Evolutionary conservation across 2,888 invertebrate genomes (phyloP).

Genomic region (Polia nebulosa): DNA sequence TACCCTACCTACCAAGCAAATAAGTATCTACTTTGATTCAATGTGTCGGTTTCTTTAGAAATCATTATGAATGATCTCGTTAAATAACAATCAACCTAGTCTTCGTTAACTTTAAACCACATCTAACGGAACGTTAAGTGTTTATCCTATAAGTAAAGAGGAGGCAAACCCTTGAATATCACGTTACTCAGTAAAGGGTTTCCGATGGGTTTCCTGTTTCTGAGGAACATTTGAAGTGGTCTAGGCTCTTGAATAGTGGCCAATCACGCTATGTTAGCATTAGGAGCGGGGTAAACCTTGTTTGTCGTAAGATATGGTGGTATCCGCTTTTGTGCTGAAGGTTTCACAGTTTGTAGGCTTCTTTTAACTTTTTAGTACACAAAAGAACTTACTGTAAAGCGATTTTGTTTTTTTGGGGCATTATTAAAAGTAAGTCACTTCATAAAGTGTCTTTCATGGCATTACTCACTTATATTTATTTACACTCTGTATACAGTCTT

Average conservation of each 20-base stretch:
- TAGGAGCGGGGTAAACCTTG: slow-evolving; percentile 27
- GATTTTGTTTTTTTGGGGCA: neutral
- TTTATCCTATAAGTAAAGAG: slow-evolving; percentile 8
- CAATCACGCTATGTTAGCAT: slow-evolving; percentile 56
- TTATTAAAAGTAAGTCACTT: no score
- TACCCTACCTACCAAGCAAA: slow-evolving; percentile 8
- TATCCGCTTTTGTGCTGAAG: neutral
- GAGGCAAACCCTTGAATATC: slow-evolving; percentile 25
- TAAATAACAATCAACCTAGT: neutral
- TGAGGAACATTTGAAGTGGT: slow-evolving; percentile 43
- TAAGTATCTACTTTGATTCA: slow-evolving; percentile 20
- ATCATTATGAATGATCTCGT: slow-evolving; percentile 17
- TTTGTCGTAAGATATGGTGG: slow-evolving; percentile 20
- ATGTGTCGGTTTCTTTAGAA: slow-evolving; percentile 11
- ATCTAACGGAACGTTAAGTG: slow-evolving; percentile 5
- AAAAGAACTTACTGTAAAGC: neutral
- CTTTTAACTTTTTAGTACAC: neutral
- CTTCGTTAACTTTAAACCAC: slow-evolving; percentile 17
- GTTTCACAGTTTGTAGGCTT: neutral
- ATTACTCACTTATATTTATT: no score
- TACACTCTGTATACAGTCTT: no score
- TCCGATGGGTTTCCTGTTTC: slow-evolving; percentile 50
- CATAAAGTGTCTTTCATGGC: neutral
- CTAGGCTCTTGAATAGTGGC: slow-evolving; percentile 57
- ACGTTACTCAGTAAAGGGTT: slow-evolving; percentile 30